Evolutionary conservation across 2,797 vertebrate species (phyloP).

Genomic region (Phataginus tricuspis): DNA sequence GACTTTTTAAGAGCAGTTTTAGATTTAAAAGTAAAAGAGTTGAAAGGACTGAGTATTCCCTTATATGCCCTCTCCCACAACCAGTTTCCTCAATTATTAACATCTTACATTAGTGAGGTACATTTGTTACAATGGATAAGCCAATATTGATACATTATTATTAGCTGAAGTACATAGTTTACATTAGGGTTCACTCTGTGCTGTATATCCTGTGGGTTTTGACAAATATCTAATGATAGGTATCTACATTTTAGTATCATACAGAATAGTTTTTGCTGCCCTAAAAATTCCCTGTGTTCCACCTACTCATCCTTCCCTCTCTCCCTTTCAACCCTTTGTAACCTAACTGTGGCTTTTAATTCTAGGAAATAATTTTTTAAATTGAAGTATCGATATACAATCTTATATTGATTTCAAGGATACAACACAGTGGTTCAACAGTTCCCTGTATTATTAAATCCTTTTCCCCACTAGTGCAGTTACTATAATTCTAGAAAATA

Average conservation of each 20-base stretch:
- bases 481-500: slow-evolving; percentile 37
- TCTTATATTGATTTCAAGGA: too few species aligned
- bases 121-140: not conserved
- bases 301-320: not conserved
- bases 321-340: not conserved
- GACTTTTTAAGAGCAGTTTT: not conserved
- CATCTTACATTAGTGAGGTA: not conserved
- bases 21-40: not conserved
- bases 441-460: too few species aligned
- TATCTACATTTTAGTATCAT: not conserved
- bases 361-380: not conserved
- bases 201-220: not conserved
- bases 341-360: slow-evolving; percentile 31
- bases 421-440: too few species aligned
- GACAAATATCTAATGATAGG: slow-evolving; percentile 4
- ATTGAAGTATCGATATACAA: too few species aligned
- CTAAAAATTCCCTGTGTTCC: not conserved
- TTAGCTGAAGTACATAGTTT: not conserved
- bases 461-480: too few species aligned
- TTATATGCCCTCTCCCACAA: not conserved
- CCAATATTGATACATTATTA: not conserved
- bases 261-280: slow-evolving; percentile 25
- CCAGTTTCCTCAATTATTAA: not conserved
- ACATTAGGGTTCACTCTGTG: not conserved
- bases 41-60: not conserved